Percentiles rank a stretch among this genome's conserved stretches.
Evolutionary conservation across 1,140 invertebrate species (phyloP).

Genomic region (Nilaparvata lugens): DNA sequence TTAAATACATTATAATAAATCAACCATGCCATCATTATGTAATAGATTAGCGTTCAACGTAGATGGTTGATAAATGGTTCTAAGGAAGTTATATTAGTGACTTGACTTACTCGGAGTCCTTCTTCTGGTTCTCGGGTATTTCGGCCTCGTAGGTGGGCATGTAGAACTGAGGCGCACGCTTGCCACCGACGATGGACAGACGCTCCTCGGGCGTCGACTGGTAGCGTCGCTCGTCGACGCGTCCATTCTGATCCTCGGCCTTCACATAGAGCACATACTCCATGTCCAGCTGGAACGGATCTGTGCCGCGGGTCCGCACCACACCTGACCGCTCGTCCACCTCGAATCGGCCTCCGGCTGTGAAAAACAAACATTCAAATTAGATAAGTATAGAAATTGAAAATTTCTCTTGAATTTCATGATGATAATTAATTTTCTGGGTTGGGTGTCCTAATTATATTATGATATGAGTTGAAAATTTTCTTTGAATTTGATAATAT

Average conservation of each 20-base stretch:
- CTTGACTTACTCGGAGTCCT: conserved; percentile 82
- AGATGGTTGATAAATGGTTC: too few relatives aligned
- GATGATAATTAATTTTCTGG: too few relatives aligned
- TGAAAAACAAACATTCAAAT: conserved; percentile 15
- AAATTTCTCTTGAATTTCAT: too few relatives aligned
- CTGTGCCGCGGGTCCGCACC: conserved; percentile 80
- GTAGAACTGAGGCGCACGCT: conserved; percentile 88
- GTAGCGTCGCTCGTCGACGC: conserved; percentile 76
- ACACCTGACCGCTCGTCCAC: conserved; percentile 88
- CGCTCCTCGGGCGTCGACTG: conserved; percentile 82
- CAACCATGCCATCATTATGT: too few relatives aligned
- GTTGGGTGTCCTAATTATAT: too few relatives aligned
- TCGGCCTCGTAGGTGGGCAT: conserved; percentile 87
- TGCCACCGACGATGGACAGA: conserved; percentile 86
- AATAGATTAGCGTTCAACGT: too few relatives aligned
- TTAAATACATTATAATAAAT: too few relatives aligned
- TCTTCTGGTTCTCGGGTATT: conserved; percentile 91
- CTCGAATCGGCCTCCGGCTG: conserved; percentile 69
- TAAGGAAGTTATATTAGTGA: not conserved
- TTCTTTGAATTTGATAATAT: too few relatives aligned
- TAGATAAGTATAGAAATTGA: not conserved
- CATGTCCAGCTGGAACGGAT: conserved; percentile 90
- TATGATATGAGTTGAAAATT: too few relatives aligned
- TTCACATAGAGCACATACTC: conserved; percentile 93
- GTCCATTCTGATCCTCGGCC: conserved; percentile 89